Evolutionary conservation across 2,113 vertebrate genomes (phyloP).

Genomic region (Octodon degus): DNA sequence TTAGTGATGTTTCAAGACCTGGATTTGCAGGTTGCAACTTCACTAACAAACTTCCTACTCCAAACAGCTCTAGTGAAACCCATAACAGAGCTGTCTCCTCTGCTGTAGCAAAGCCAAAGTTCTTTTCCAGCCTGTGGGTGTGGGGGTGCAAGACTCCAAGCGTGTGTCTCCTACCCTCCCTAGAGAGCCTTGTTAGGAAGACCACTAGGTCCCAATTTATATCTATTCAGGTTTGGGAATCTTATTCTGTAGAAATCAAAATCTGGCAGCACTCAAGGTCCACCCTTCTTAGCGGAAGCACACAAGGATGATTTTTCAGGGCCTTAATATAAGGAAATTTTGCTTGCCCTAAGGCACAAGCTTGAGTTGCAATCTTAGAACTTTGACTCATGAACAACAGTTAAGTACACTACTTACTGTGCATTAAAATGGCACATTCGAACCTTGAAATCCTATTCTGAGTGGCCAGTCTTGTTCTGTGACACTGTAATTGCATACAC

Average conservation of each 20-base stretch:
- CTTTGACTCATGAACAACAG: neutral
- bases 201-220: neutral
- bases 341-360: neutral
- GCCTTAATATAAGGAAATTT: neutral
- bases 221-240: neutral
- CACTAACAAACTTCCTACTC: neutral
- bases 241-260: slow-evolving; percentile 35
- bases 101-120: neutral
- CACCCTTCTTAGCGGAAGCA: neutral
- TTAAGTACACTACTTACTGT: neutral
- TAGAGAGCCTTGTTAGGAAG: neutral
- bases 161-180: neutral
- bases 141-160: neutral
- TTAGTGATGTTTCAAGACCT: neutral
- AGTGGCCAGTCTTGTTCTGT: neutral
- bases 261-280: neutral
- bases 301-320: neutral
- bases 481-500: neutral
- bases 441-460: neutral
- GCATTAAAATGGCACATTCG: neutral
- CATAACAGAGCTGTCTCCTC: neutral
- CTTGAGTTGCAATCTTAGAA: slow-evolving; percentile 3
- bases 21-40: neutral
- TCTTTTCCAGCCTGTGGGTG: neutral
- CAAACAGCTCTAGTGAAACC: neutral